Percentiles rank a stretch among this genome's conserved stretches.
Conservation (phyloP, 2,113 vertebrate species). For the Cephalopterus ornatus region DNA sequence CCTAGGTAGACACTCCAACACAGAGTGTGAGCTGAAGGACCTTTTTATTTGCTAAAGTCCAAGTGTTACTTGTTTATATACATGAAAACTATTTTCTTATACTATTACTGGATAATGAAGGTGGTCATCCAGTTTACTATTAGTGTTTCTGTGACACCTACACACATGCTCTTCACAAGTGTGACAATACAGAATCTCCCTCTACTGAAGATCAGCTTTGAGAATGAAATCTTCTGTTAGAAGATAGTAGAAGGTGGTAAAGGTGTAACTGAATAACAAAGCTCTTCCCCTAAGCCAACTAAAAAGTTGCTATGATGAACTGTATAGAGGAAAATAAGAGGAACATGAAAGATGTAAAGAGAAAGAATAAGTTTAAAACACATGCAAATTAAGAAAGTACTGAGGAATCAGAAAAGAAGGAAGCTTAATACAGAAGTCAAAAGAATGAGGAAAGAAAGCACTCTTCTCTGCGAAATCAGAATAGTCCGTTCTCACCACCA, state of each 20-base stretch:
- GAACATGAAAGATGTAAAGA: not conserved
- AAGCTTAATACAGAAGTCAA: not conserved
- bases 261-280: not conserved
- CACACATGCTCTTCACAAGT: rapidly evolving
- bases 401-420: not conserved
- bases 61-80: not conserved
- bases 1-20: not conserved
- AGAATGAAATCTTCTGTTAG: not conserved
- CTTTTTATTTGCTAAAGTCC: not conserved
- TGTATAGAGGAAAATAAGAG: not conserved
- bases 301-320: not conserved
- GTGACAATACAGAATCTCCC: not conserved
- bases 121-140: not conserved
- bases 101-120: not conserved
- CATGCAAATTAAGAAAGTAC: not conserved
- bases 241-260: not conserved
- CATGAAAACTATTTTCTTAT: not conserved
- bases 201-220: not conserved
- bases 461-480: not conserved
- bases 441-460: not conserved
- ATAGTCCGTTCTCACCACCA: not conserved
- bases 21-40: not conserved
- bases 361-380: not conserved
- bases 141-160: not conserved
- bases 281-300: not conserved